Percentiles rank a stretch among this genome's conserved stretches.
phyloP scores from a whole-genome alignment of 2,113 vertebrate species.

The Microtus montanus region DNA sequence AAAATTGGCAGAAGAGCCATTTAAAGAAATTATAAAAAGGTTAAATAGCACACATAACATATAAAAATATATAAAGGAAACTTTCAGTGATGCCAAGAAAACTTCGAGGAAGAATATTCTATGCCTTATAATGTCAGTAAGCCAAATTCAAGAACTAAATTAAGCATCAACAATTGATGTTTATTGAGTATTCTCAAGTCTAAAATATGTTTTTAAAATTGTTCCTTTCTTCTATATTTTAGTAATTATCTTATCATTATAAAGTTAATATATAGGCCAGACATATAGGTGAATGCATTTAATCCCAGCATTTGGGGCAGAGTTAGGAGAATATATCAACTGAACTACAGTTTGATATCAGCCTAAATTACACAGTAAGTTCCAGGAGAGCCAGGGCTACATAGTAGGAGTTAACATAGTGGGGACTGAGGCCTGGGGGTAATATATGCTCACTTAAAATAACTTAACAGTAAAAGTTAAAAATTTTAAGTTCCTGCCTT shows the following conservation, averaged over 20 bases:
- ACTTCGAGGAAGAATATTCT: background rate
- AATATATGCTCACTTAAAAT: background rate
- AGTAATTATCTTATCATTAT: conserved; percentile 25
- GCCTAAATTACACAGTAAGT: background rate
- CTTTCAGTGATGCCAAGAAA: background rate
- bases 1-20: background rate
- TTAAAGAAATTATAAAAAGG: background rate
- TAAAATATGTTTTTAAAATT: background rate
- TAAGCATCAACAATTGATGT: background rate
- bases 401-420: background rate
- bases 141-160: conserved; percentile 8
- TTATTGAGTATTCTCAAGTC: background rate
- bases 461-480: background rate
- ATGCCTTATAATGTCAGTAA: background rate
- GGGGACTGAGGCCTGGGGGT: background rate
- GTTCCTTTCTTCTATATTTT: conserved; percentile 21
- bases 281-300: background rate
- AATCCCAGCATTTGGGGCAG: background rate
- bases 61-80: background rate
- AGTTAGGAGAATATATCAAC: background rate
- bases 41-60: background rate
- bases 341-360: background rate
- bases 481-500: background rate
- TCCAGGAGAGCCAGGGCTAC: background rate
- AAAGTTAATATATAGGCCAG: background rate